Evolutionary conservation across 1,140 invertebrate species (phyloP).

Genomic region (Heliconius melpomene): DNA sequence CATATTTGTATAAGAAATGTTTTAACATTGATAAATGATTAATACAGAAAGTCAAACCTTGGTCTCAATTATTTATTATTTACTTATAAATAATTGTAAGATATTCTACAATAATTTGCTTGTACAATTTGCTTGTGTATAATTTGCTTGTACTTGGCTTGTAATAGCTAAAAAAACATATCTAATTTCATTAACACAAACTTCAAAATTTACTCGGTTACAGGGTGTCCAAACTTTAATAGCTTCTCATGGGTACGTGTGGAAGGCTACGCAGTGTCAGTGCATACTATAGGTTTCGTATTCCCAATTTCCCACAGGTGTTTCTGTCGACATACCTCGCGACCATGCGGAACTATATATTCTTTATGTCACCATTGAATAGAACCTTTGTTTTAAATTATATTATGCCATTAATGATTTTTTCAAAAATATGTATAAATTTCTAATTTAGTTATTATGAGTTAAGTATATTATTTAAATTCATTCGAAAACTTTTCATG

Average conservation of each 20-base stretch:
- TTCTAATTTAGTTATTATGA: background rate
- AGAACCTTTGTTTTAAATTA: background rate
- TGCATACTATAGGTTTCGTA: constrained; percentile 17
- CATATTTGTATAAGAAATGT: background rate
- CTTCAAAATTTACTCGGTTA: background rate
- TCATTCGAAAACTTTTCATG: too few species aligned
- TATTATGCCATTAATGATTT: background rate
- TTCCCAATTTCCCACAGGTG: constrained; percentile 43
- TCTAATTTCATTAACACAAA: background rate
- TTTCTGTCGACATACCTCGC: constrained; percentile 41
- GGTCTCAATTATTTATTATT: too few species aligned
- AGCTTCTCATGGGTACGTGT: constrained; percentile 16
- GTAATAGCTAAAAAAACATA: too few species aligned
- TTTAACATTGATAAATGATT: too few species aligned
- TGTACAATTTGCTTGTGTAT: too few species aligned
- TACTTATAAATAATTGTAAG: too few species aligned
- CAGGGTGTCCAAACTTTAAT: background rate
- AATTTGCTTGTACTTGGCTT: too few species aligned
- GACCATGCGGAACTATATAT: constrained; percentile 30
- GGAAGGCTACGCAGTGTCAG: background rate
- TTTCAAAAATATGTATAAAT: background rate
- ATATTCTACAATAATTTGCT: too few species aligned
- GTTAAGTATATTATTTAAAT: too few species aligned
- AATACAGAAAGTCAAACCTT: too few species aligned
- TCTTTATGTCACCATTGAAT: constrained; percentile 27